phyloP scores from a whole-genome alignment of 2,888 invertebrate species.

The Margaritifera margaritifera region DNA sequence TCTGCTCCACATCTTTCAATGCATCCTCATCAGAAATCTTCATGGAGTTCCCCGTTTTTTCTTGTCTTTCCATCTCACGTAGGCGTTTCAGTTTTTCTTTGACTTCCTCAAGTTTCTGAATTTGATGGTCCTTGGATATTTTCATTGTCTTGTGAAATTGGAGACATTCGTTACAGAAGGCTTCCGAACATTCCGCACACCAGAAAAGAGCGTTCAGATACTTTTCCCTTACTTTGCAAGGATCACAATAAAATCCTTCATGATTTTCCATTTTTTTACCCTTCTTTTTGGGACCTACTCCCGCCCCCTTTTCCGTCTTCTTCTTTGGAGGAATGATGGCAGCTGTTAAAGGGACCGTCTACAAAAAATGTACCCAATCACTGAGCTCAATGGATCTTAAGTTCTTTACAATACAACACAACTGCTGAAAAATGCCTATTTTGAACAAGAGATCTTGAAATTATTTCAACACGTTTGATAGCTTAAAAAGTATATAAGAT shows the following conservation, averaged over 20 bases:
- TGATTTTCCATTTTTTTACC: too few relatives aligned
- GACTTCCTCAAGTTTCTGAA: slow-evolving; percentile 20
- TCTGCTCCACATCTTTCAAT: slow-evolving; percentile 31
- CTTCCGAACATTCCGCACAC: slow-evolving; percentile 36
- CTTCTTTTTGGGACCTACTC: too few relatives aligned
- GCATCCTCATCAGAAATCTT: slow-evolving; percentile 36
- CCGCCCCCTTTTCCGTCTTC: too few relatives aligned
- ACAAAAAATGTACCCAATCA: too few relatives aligned
- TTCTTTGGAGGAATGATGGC: too few relatives aligned
- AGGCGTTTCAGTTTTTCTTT: slow-evolving; percentile 8
- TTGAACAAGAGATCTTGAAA: too few relatives aligned
- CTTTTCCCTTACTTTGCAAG: slow-evolving; percentile 31
- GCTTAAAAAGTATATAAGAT: too few relatives aligned
- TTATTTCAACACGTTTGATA: too few relatives aligned
- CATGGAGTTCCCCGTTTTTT: slow-evolving; percentile 17
- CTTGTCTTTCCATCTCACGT: slow-evolving; percentile 8
- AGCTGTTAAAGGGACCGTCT: too few relatives aligned
- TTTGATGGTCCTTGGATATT: slow-evolving; percentile 29
- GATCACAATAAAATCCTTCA: slow-evolving; percentile 22
- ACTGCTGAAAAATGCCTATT: too few relatives aligned
- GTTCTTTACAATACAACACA: too few relatives aligned
- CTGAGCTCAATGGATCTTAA: too few relatives aligned
- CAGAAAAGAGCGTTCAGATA: slow-evolving; percentile 28
- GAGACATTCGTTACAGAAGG: slow-evolving; percentile 36
- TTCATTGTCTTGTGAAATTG: slow-evolving; percentile 45